phyloP scores from a whole-genome alignment of 2,888 invertebrate species.

The Eretmocerus hayati region DNA sequence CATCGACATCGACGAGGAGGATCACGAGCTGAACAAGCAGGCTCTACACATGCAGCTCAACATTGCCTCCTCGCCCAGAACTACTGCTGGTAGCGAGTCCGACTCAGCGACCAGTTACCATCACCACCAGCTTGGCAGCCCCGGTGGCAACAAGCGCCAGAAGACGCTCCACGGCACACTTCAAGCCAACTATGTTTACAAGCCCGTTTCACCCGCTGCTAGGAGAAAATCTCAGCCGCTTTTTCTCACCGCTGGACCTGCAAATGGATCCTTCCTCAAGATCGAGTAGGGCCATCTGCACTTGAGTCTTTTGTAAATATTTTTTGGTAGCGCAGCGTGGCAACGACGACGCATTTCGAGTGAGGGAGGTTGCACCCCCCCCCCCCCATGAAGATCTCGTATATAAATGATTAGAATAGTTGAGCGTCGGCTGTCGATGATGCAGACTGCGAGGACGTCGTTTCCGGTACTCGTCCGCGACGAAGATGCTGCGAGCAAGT shows the following conservation, averaged over 20 bases:
- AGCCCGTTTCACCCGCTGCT: conserved; percentile 38
- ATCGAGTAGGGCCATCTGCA: conserved; percentile 31
- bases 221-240: conserved; percentile 40
- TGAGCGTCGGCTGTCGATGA: too few species aligned
- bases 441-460: too few species aligned
- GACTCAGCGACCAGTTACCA: too few species aligned
- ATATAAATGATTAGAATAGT: not conserved
- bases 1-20: conserved; percentile 63
- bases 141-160: conserved; percentile 39
- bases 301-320: not conserved
- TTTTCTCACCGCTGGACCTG: conserved; percentile 33
- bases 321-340: too few species aligned
- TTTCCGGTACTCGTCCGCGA: too few species aligned
- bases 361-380: too few species aligned
- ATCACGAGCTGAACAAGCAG: too few species aligned
- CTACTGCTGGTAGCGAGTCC: too few species aligned
- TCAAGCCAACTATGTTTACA: conserved; percentile 42
- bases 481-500: too few species aligned
- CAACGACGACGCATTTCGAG: too few species aligned
- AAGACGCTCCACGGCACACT: conserved; percentile 39
- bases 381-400: not conserved
- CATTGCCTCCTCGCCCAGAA: conserved; percentile 31
- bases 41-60: conserved; percentile 53
- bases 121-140: conserved; percentile 36
- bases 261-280: conserved; percentile 37